Conservation (phyloP, 2,888 invertebrate genomes). For the Entomobrya multifasciata region DNA sequence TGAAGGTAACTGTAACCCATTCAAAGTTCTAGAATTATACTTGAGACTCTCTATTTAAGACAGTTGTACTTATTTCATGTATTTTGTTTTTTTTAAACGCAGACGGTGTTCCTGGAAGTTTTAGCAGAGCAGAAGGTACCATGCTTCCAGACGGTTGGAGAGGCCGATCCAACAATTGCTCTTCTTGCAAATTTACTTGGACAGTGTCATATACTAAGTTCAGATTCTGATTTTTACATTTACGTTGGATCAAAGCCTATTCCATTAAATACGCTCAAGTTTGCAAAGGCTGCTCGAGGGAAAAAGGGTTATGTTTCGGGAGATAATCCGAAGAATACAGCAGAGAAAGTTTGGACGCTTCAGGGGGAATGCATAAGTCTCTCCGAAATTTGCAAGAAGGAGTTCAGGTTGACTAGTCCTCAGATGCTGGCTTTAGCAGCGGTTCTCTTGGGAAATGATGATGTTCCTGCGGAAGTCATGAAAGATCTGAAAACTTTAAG, state of each 20-base stretch:
- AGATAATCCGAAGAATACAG: neutral
- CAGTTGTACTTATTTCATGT: neutral
- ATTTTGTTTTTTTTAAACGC: constrained; percentile 84
- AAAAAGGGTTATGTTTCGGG: neutral
- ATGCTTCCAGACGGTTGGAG: constrained; percentile 89
- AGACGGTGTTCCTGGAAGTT: constrained; percentile 88
- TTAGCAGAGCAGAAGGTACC: constrained; percentile 86
- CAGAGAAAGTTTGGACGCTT: constrained; percentile 61
- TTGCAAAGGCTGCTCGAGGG: neutral
- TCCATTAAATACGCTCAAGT: neutral
- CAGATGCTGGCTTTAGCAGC: constrained; percentile 90
- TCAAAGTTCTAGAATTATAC: neutral
- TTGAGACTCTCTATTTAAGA: neutral
- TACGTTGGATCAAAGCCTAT: constrained; percentile 86
- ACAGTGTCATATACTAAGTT: constrained; percentile 93
- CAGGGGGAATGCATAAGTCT: constrained; percentile 64
- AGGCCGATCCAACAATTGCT: constrained; percentile 95
- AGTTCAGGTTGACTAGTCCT: constrained; percentile 81
- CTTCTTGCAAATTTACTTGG: constrained; percentile 87
- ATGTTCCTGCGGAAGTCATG: constrained; percentile 82
- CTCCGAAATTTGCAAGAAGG: constrained; percentile 65
- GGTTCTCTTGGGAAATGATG: constrained; percentile 94
- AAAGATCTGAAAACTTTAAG: neutral
- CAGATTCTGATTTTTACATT: constrained; percentile 97
- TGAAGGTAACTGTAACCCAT: constrained; percentile 65